Percentiles rank a stretch among this genome's conserved stretches.
Conservation (phyloP, 2,113 vertebrate species). For the Myodes glareolus region DNA sequence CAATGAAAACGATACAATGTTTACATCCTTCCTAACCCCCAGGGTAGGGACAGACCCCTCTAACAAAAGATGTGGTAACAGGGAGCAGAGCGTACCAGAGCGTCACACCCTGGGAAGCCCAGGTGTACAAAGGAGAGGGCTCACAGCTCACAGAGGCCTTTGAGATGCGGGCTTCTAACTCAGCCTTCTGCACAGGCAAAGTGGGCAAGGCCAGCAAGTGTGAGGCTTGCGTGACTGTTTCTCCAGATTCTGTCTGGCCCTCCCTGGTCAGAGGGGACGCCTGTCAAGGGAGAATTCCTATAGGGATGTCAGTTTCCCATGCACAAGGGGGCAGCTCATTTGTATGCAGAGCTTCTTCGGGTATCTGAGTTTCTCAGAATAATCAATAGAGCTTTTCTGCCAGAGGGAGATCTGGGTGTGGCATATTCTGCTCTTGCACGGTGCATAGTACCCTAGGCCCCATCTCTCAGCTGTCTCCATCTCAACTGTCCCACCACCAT, state of each 20-base stretch:
- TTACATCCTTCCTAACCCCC: not conserved
- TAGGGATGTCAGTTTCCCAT: not conserved
- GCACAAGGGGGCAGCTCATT: not conserved
- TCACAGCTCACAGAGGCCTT: not conserved
- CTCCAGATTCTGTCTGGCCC: not conserved
- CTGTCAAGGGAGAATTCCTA: not conserved
- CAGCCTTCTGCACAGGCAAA: not conserved
- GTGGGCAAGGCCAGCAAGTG: not conserved
- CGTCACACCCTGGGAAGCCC: not conserved
- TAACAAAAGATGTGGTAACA: not conserved
- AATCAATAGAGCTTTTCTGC: not conserved
- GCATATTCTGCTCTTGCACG: not conserved
- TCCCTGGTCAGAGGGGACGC: not conserved
- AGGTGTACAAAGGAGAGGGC: too few species aligned
- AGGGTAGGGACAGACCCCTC: not conserved
- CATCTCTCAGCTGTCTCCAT: fast-evolving
- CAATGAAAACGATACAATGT: not conserved
- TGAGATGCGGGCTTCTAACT: not conserved
- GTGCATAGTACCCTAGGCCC: not conserved
- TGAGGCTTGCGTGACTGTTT: not conserved
- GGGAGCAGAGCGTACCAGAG: not conserved
- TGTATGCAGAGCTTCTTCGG: not conserved
- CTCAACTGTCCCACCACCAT: not conserved
- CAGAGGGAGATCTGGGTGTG: not conserved
- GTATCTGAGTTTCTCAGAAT: not conserved